These are phyloP conservation scores for Zygothrica quintamaculata DNA, from an alignment of 2,888 invertebrate genomes.

Conservation along the genomic window DNA sequence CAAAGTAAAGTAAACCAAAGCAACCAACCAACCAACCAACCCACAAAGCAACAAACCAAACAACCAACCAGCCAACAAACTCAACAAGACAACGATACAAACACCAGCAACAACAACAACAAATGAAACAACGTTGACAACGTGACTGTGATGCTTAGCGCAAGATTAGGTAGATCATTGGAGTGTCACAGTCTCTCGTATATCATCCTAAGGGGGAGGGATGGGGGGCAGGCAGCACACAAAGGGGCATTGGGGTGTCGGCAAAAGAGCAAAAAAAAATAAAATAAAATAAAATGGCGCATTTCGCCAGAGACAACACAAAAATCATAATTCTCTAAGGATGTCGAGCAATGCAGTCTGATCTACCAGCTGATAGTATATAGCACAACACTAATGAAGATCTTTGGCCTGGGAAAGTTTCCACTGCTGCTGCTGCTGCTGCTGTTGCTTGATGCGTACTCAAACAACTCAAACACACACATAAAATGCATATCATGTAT, in stretches of 20 bases:
- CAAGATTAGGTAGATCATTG: conserved; percentile 70
- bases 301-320: conserved; percentile 8
- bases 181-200: conserved; percentile 42
- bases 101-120: conserved; percentile 5
- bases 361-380: conserved; percentile 49
- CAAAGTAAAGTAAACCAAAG: too few relatives aligned
- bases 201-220: conserved; percentile 32
- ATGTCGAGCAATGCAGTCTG: conserved; percentile 50
- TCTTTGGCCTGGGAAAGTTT: conserved; percentile 67
- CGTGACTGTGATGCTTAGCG: conserved; percentile 81
- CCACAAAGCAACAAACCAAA: background rate
- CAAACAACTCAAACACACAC: background rate
- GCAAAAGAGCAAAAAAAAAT: conserved; percentile 14
- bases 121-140: conserved; percentile 32
- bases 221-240: conserved; percentile 1
- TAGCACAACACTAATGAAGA: conserved; percentile 68
- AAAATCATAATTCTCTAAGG: conserved; percentile 62
- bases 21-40: conserved; percentile 6
- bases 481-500: conserved; percentile 53
- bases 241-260: background rate
- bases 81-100: conserved; percentile 15
- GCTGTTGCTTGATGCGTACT: too few relatives aligned
- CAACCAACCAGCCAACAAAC: conserved; percentile 8
- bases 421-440: too few relatives aligned
- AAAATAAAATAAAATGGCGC: conserved; percentile 57